phyloP scores from a whole-genome alignment of 2,113 vertebrate genomes.

The Salvelinus sp. region DNA sequence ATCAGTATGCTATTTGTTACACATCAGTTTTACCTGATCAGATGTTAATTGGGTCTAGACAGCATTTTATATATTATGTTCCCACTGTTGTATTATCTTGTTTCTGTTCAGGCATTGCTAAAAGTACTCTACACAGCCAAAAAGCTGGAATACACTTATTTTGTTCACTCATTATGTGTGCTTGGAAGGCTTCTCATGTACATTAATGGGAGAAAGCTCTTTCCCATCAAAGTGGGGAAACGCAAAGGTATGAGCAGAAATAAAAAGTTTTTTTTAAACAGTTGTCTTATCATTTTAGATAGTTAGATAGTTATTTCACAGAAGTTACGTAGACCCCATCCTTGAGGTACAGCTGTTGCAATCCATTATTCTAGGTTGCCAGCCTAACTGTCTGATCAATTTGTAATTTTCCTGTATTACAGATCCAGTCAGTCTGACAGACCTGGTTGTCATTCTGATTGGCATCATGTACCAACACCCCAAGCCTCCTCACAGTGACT shows the following conservation, averaged over 20 bases:
- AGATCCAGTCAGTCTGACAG: slow-evolving; percentile 79
- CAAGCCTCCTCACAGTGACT: slow-evolving; percentile 50
- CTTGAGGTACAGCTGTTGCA: too few relatives aligned
- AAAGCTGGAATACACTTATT: slow-evolving; percentile 85
- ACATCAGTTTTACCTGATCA: too few relatives aligned
- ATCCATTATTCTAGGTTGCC: too few relatives aligned
- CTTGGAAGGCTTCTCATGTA: slow-evolving; percentile 90
- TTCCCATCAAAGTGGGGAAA: slow-evolving; percentile 84
- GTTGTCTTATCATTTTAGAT: not conserved
- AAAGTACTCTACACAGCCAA: slow-evolving; percentile 77
- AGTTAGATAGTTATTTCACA: not conserved
- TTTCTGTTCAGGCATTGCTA: slow-evolving; percentile 67
- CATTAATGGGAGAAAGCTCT: slow-evolving; percentile 85
- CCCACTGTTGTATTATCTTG: too few relatives aligned
- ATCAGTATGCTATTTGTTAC: too few relatives aligned
- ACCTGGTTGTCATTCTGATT: slow-evolving; percentile 84
- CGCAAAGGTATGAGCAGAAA: slow-evolving; percentile 77
- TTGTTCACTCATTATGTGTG: slow-evolving; percentile 90
- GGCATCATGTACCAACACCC: slow-evolving; percentile 85
- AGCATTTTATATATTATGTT: not conserved
- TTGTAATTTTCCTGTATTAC: slow-evolving; percentile 18
- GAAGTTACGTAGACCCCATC: not conserved
- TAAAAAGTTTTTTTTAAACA: too few relatives aligned
- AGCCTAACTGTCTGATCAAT: not conserved
- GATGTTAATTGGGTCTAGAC: too few relatives aligned